These are phyloP conservation scores for Cynopterus brachyotis DNA, from an alignment of 2,113 vertebrate genomes.

Conservation along the genomic window DNA sequence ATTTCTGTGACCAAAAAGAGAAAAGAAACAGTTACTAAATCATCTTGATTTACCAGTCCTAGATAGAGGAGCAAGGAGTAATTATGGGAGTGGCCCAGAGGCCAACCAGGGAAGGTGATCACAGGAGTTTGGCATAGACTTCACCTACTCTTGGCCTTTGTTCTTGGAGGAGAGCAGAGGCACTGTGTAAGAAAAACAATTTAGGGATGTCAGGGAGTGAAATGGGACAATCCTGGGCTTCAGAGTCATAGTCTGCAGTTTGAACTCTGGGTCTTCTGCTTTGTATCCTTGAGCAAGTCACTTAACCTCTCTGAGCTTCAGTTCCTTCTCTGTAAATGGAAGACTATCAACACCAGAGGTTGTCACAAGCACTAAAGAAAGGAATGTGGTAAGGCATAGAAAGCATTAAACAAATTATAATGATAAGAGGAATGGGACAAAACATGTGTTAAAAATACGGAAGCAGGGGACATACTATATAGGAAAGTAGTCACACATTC, in stretches of 20 bases:
- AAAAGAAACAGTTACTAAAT: neutral
- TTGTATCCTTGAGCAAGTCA: neutral
- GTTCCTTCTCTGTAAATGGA: neutral
- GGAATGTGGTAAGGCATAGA: neutral
- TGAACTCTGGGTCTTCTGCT: neutral
- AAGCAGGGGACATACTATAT: neutral
- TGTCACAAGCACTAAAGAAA: neutral
- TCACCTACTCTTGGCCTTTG: neutral
- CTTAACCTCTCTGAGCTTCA: neutral
- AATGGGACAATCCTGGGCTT: neutral
- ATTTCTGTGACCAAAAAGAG: constrained; percentile 5
- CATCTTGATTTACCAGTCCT: neutral
- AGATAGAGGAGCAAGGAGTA: neutral
- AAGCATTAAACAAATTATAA: neutral
- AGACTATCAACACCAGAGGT: neutral
- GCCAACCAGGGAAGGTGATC: neutral
- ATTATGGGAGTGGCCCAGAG: neutral
- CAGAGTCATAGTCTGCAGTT: neutral
- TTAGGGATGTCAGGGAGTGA: neutral
- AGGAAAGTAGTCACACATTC: neutral
- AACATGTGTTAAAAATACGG: neutral
- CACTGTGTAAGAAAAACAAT: neutral
- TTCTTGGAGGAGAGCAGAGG: neutral
- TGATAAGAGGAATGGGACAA: neutral
- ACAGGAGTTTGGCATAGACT: neutral